These are phyloP conservation scores for Phyllotreta cruciferae DNA, from an alignment of 2,888 invertebrate species.

Conservation along the genomic window DNA sequence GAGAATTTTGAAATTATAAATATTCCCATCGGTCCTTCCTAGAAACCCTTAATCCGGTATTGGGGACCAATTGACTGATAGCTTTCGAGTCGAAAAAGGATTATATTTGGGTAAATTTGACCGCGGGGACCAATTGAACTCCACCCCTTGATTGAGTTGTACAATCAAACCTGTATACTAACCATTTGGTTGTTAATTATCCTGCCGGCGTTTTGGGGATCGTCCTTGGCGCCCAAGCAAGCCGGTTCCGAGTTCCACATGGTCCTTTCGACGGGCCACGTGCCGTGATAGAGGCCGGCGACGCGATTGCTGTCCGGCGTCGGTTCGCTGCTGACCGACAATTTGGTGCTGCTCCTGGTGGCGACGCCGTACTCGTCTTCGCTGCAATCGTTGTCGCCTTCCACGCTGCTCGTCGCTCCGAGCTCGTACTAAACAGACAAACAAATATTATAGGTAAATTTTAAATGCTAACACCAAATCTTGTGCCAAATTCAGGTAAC, in stretches of 20 bases:
- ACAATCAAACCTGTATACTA: too few species aligned
- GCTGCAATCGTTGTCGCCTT: constrained; percentile 44
- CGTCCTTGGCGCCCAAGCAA: constrained; percentile 38
- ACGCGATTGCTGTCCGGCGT: constrained; percentile 46
- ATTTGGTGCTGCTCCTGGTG: constrained; percentile 49
- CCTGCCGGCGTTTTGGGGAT: constrained; percentile 20
- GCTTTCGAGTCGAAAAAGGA: too few species aligned
- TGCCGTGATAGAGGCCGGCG: constrained; percentile 66
- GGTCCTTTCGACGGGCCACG: constrained; percentile 67
- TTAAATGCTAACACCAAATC: background rate
- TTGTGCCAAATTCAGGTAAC: too few species aligned
- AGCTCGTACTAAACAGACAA: constrained; percentile 43
- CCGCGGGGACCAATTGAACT: too few species aligned
- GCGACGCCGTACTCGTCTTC: constrained; percentile 53
- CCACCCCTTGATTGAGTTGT: too few species aligned
- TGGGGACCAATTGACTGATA: too few species aligned
- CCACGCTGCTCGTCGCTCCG: constrained; percentile 39
- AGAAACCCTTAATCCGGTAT: too few species aligned
- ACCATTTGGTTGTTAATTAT: constrained; percentile 36
- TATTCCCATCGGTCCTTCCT: too few species aligned
- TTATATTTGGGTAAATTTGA: too few species aligned
- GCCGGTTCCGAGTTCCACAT: constrained; percentile 59
- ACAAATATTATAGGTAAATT: constrained; percentile 23
- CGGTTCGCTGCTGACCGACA: constrained; percentile 59
- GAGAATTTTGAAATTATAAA: too few species aligned